Evolutionary conservation across 2,888 invertebrate genomes (phyloP).

Genomic region (Lasiommata megera): DNA sequence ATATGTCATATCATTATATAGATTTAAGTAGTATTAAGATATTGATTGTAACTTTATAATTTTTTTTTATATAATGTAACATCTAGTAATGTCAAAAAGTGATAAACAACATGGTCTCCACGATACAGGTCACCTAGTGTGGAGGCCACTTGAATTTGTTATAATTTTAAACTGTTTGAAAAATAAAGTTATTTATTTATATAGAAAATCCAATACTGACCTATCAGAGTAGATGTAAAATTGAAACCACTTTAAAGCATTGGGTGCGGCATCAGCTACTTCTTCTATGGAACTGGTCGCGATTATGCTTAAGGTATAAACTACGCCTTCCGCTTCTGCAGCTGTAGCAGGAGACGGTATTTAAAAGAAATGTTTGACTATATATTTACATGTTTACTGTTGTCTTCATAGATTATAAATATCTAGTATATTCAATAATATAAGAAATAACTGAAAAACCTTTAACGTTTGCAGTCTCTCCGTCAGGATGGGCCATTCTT

Average conservation of each 20-base stretch:
- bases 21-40: no score
- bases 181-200: no score
- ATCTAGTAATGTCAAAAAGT: no score
- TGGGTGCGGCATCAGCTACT: constrained; percentile 88
- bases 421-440: neutral
- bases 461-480: constrained; percentile 89
- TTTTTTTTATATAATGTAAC: no score
- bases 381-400: no score
- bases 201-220: constrained; percentile 62
- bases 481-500: constrained; percentile 91
- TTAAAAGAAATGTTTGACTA: neutral
- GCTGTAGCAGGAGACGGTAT: constrained; percentile 71
- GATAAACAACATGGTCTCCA: no score
- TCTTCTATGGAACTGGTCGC: constrained; percentile 94
- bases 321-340: constrained; percentile 87
- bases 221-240: constrained; percentile 94
- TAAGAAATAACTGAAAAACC: constrained; percentile 61
- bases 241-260: constrained; percentile 93
- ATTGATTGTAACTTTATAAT: no score
- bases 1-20: no score
- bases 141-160: no score
- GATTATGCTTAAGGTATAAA: constrained; percentile 92
- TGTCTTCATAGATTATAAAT: neutral
- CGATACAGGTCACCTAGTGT: no score
- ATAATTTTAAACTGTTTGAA: no score